These are phyloP conservation scores for Amyelois transitella DNA, from an alignment of 1,140 invertebrate species.

Conservation along the genomic window DNA sequence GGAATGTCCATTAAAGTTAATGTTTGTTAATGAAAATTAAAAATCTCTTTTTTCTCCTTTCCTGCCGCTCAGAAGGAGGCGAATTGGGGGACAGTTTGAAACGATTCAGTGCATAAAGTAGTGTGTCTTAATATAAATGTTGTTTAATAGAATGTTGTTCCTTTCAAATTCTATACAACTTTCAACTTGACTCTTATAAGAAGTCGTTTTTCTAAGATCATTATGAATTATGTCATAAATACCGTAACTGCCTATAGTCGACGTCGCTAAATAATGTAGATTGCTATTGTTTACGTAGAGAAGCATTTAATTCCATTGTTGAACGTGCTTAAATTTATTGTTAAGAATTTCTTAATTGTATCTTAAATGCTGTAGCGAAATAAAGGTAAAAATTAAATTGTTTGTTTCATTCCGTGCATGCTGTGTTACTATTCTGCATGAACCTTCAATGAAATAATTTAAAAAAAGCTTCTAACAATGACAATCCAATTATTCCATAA, in stretches of 20 bases:
- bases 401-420: slow-evolving; percentile 26
- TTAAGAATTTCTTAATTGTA: slow-evolving; percentile 46
- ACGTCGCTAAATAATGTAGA: slow-evolving; percentile 39
- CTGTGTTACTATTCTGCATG: slow-evolving; percentile 2
- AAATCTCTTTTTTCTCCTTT: slow-evolving; percentile 69
- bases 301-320: slow-evolving; percentile 40
- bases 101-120: slow-evolving; percentile 53
- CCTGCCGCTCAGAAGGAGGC: slow-evolving; percentile 65
- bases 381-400: slow-evolving; percentile 18
- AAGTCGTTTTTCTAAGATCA: slow-evolving; percentile 16
- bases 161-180: slow-evolving; percentile 48
- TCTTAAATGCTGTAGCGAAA: slow-evolving; percentile 55
- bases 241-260: slow-evolving; percentile 53
- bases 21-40: slow-evolving; percentile 45
- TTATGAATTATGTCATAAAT: slow-evolving; percentile 16
- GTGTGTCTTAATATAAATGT: slow-evolving; percentile 41
- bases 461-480: background rate
- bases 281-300: slow-evolving; percentile 37
- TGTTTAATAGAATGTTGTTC: slow-evolving; percentile 53
- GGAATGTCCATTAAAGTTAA: slow-evolving; percentile 45
- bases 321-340: slow-evolving; percentile 45
- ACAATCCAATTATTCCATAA: too few relatives aligned
- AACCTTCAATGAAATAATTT: background rate
- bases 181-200: slow-evolving; percentile 18
- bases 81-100: slow-evolving; percentile 67